These are phyloP conservation scores for Poeciliopsis retropinna DNA, from an alignment of 2,113 vertebrate species.

Conservation along the genomic window DNA sequence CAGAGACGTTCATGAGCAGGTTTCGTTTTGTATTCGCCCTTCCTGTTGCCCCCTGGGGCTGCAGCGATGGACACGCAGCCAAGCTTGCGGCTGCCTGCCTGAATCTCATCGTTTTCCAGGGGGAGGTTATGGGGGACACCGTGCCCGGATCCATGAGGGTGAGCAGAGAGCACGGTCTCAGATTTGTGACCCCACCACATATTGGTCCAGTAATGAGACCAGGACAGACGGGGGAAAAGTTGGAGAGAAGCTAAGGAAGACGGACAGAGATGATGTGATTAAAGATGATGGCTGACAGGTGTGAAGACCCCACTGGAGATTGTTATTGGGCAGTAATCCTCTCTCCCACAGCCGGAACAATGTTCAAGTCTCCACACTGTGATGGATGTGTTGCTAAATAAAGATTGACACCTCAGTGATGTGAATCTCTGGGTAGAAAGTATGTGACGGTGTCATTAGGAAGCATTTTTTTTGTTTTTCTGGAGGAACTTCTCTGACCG, in stretches of 20 bases:
- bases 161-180: slow-evolving; percentile 7
- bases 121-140: slow-evolving; percentile 30
- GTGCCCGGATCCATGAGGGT: slow-evolving; percentile 32
- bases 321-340: slow-evolving; percentile 18
- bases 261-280: slow-evolving; percentile 45
- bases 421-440: not conserved
- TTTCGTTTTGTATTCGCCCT: not conserved
- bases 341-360: slow-evolving; percentile 13
- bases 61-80: slow-evolving; percentile 49
- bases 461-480: not conserved
- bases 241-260: not conserved
- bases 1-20: no score
- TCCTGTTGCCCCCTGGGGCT: not conserved
- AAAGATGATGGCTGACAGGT: slow-evolving; percentile 36
- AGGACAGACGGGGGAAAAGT: slow-evolving; percentile 9
- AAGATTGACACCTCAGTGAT: slow-evolving; percentile 53
- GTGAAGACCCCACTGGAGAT: slow-evolving; percentile 8
- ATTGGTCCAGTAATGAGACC: slow-evolving; percentile 35
- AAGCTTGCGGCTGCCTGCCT: slow-evolving; percentile 29
- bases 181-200: slow-evolving; percentile 23
- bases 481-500: not conserved
- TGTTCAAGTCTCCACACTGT: not conserved
- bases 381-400: slow-evolving; percentile 45
- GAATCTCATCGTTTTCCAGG: slow-evolving; percentile 13
- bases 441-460: slow-evolving; percentile 9